A percentile compares a stretch with the other conserved stretches of the same genome.
Evolutionary conservation across 2,113 vertebrate species (phyloP).

Genomic region (Xenotilapia leptura): DNA sequence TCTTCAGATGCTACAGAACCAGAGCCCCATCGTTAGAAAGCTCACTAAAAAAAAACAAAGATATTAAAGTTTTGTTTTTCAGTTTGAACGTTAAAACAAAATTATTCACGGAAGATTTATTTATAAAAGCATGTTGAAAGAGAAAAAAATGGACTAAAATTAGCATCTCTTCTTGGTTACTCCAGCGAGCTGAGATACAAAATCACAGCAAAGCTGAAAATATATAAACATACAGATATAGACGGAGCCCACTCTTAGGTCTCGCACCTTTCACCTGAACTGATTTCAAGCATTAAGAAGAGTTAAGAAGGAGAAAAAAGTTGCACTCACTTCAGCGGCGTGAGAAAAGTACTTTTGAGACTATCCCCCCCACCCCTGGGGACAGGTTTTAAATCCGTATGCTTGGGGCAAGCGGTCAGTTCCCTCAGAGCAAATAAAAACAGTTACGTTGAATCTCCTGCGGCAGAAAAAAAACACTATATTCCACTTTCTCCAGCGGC

Average conservation of each 20-base stretch:
- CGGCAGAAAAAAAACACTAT: not conserved
- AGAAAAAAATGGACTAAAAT: not conserved
- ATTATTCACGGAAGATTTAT: not conserved
- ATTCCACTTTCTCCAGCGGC: slow-evolving; percentile 22
- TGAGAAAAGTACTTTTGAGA: not conserved
- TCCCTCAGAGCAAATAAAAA: slow-evolving; percentile 4
- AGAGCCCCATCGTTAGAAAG: not conserved
- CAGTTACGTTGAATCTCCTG: slow-evolving; percentile 25
- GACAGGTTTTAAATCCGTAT: slow-evolving; percentile 32
- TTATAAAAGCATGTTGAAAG: not conserved
- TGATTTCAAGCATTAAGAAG: not conserved
- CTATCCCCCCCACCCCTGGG: not conserved
- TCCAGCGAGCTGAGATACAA: not conserved
- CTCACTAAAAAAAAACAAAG: not conserved
- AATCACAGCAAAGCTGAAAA: not conserved
- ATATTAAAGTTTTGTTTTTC: not conserved
- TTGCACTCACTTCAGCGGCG: slow-evolving; percentile 36
- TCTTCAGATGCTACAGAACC: not conserved
- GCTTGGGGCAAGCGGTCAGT: not conserved
- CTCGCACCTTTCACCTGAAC: not conserved
- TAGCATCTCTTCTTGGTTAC: not conserved
- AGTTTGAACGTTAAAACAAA: not conserved
- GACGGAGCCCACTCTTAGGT: not conserved
- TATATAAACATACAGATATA: not conserved
- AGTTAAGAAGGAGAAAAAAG: not conserved